Evolutionary conservation across 2,797 vertebrate genomes (phyloP).

Genomic region (Tauraco hartlaubi): DNA sequence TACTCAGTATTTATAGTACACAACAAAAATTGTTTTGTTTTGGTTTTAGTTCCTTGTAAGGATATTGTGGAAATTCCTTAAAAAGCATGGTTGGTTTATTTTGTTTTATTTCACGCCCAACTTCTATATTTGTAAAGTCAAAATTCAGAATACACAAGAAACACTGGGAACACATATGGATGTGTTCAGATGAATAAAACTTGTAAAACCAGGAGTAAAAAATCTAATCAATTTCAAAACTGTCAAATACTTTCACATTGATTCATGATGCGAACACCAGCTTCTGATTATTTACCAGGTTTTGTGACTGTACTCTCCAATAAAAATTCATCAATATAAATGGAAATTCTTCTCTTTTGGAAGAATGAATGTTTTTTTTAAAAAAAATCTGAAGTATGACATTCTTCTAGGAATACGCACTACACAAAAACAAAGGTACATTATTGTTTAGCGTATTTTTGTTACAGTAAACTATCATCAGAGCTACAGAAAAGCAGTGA

Average conservation of each 20-base stretch:
- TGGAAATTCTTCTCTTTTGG: neutral
- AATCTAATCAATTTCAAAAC: neutral
- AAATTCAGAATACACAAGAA: neutral
- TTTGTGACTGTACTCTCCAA: neutral
- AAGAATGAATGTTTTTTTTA: neutral
- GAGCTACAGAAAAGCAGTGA: neutral
- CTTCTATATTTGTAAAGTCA: neutral
- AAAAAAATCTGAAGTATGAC: neutral
- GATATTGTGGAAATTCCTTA: neutral
- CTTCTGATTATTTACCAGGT: conserved; percentile 19
- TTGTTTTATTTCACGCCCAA: neutral
- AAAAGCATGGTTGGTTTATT: neutral
- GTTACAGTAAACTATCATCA: neutral
- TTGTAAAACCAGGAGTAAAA: conserved; percentile 21
- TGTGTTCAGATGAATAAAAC: neutral
- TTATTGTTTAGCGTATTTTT: neutral
- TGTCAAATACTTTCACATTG: neutral
- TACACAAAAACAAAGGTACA: neutral
- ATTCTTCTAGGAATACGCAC: neutral
- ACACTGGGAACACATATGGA: neutral
- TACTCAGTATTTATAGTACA: neutral
- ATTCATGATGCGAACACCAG: neutral
- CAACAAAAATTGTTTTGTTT: neutral
- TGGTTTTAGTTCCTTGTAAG: neutral
- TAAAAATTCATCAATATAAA: neutral